A percentile compares a stretch with the other conserved stretches of the same genome.
phyloP scores from a whole-genome alignment of 2,797 vertebrate genomes.

The Dicrostonyx torquatus region DNA sequence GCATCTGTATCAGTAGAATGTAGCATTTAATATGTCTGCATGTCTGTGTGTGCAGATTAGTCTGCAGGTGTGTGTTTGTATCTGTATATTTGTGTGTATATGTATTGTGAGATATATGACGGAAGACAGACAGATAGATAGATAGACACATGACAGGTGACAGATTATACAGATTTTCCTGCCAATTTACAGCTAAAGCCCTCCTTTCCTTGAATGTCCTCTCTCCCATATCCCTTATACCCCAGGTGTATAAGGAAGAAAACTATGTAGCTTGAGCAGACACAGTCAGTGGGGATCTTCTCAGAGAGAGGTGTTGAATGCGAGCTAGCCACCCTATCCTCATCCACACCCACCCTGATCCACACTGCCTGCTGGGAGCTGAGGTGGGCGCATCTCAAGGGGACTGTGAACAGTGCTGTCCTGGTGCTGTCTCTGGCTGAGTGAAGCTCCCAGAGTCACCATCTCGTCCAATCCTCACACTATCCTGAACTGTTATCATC shows the following conservation, averaged over 20 bases:
- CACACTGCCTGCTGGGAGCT: neutral
- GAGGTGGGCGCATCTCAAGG: accelerated
- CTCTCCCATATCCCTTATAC: too few species aligned
- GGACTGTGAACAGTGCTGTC: neutral
- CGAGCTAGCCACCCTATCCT: neutral
- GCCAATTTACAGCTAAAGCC: neutral
- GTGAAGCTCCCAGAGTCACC: neutral
- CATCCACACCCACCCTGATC: neutral
- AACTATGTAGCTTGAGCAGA: neutral
- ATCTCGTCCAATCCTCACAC: accelerated
- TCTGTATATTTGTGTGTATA: neutral
- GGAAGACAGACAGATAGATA: neutral
- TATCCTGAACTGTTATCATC: too few species aligned
- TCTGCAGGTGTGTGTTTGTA: neutral
- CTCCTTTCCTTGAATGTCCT: neutral
- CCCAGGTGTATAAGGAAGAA: neutral
- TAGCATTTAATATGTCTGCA: neutral
- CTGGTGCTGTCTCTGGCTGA: neutral
- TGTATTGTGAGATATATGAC: neutral
- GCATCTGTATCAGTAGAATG: neutral
- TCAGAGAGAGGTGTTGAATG: neutral
- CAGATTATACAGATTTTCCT: neutral
- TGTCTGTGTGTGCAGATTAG: neutral
- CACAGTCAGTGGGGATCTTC: neutral
- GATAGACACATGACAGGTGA: neutral